A percentile compares a stretch with the other conserved stretches of the same genome.
phyloP scores from a whole-genome alignment of 2,797 vertebrate species.

The Dendrocincla fuliginosa region DNA sequence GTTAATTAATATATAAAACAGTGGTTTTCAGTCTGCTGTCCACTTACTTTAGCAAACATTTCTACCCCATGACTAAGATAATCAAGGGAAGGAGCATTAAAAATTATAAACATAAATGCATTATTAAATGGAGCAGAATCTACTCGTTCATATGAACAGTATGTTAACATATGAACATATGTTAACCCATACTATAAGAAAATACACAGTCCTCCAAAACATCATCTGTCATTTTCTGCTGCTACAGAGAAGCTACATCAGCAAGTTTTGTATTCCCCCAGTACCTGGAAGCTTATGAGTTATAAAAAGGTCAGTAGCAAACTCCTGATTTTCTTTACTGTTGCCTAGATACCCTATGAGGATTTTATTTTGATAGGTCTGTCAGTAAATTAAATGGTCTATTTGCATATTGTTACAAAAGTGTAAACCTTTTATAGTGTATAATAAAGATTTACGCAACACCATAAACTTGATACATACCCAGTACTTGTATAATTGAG shows the following conservation, averaged over 20 bases:
- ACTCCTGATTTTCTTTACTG: slow-evolving; percentile 12
- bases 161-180: not conserved
- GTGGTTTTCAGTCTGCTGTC: not conserved
- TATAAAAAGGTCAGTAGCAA: not conserved
- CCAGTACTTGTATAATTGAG: slow-evolving; percentile 17
- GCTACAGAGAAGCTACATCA: not conserved
- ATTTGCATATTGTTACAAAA: slow-evolving; percentile 61
- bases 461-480: slow-evolving; percentile 40
- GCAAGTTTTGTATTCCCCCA: not conserved
- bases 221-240: not conserved
- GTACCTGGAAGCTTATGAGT: not conserved
- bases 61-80: not conserved
- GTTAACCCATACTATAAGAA: not conserved
- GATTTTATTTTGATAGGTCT: slow-evolving; percentile 32
- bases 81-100: not conserved
- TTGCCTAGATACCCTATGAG: not conserved
- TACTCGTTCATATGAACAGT: not conserved
- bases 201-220: not conserved
- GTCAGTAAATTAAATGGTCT: slow-evolving; percentile 50
- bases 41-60: not conserved
- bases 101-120: slow-evolving; percentile 11
- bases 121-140: not conserved
- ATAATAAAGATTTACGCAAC: slow-evolving; percentile 55
- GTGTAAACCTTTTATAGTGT: slow-evolving; percentile 47
- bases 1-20: slow-evolving; percentile 8